Percentiles rank a stretch among this genome's conserved stretches.
phyloP scores from a whole-genome alignment of 37 sponge, comb jelly and placozoan species.

The Eunapius fragilis region DNA sequence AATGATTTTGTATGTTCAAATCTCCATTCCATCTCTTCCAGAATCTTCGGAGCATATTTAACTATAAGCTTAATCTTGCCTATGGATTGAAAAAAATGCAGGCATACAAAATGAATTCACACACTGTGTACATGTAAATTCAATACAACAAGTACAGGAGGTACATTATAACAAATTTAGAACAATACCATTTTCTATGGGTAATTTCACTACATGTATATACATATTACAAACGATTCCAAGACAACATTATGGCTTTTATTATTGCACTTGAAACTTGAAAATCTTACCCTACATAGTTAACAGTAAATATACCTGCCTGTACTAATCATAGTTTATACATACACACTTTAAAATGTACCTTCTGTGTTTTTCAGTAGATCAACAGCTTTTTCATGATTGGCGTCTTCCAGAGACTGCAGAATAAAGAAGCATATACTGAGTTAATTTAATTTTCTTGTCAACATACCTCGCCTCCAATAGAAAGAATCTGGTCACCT shows the following conservation, averaged over 20 bases:
- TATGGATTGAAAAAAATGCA: not conserved
- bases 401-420: conserved; percentile 81
- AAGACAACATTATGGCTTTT: too few relatives aligned
- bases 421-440: not conserved
- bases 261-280: too few relatives aligned
- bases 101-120: not conserved
- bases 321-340: not conserved
- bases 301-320: not conserved
- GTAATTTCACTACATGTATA: too few relatives aligned
- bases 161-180: too few relatives aligned
- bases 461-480: conserved; percentile 78
- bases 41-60: conserved; percentile 87
- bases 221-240: too few relatives aligned
- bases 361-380: conserved; percentile 88
- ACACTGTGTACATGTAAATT: not conserved
- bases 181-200: too few relatives aligned
- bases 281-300: not conserved
- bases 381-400: conserved; percentile 87
- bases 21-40: conserved; percentile 92
- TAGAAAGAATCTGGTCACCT: conserved; percentile 91
- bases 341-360: not conserved
- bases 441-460: not conserved
- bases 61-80: conserved; percentile 81
- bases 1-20: conserved; percentile 90
- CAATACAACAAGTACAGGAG: not conserved